phyloP scores from a whole-genome alignment of 2,888 invertebrate genomes.

The Pristionchus mayeri region DNA sequence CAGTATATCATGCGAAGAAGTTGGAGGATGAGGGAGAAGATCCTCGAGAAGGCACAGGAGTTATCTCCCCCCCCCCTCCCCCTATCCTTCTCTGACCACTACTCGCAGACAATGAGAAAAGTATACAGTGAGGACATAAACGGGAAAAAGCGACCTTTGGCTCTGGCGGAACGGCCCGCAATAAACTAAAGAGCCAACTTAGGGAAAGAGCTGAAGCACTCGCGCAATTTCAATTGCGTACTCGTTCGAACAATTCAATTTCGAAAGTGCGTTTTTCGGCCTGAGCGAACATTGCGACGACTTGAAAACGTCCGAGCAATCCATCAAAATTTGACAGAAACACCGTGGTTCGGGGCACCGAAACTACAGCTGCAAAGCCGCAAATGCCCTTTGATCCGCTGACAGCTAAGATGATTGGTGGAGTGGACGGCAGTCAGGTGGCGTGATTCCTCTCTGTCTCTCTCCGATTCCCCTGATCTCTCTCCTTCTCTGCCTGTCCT shows the following conservation, averaged over 20 bases:
- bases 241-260: not conserved
- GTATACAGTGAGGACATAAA: not conserved
- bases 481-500: not conserved
- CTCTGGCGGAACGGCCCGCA: not conserved
- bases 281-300: slow-evolving; percentile 21
- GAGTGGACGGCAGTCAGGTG: slow-evolving; percentile 12
- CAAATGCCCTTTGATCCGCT: slow-evolving; percentile 38
- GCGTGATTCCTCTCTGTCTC: not conserved
- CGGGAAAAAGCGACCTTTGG: slow-evolving; percentile 12
- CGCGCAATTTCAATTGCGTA: slow-evolving; percentile 35
- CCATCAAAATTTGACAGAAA: slow-evolving; percentile 39
- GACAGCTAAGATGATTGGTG: slow-evolving; percentile 38
- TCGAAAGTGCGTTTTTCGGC: slow-evolving; percentile 22
- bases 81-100: too few relatives aligned
- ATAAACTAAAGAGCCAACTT: not conserved
- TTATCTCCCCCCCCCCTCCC: too few relatives aligned
- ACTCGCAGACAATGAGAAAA: not conserved
- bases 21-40: not conserved
- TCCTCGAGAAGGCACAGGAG: too few relatives aligned
- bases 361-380: slow-evolving; percentile 1
- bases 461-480: not conserved
- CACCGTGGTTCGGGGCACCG: not conserved
- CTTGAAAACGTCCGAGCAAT: not conserved
- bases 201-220: not conserved
- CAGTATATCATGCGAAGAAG: slow-evolving; percentile 21